These are phyloP conservation scores for Apocheima hispidaria DNA, from an alignment of 2,888 invertebrate species.

Conservation along the genomic window DNA sequence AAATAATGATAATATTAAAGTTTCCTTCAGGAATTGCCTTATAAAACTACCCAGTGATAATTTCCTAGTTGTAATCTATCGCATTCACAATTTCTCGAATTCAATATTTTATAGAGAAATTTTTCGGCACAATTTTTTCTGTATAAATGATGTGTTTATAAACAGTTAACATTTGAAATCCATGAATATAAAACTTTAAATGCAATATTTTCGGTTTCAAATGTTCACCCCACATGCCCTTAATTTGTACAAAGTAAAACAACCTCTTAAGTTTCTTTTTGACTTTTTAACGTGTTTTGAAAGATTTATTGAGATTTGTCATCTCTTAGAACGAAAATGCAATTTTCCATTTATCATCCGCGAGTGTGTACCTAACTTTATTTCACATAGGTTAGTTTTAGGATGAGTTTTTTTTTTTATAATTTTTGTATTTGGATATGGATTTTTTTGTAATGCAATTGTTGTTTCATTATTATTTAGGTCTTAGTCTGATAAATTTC, in stretches of 20 bases:
- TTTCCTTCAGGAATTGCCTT: conserved; percentile 46
- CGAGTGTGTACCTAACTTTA: conserved; percentile 20
- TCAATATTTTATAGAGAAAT: conserved; percentile 15
- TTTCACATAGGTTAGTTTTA: conserved; percentile 11
- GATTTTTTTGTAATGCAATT: conserved; percentile 10
- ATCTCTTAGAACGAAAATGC: background rate
- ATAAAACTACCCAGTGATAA: conserved; percentile 42
- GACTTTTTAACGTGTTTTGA: background rate
- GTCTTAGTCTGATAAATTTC: conserved; percentile 7
- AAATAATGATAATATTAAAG: conserved; percentile 30
- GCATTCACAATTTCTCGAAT: conserved; percentile 35
- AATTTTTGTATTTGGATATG: conserved; percentile 16
- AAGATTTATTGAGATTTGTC: too few species aligned
- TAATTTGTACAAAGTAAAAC: conserved; percentile 1
- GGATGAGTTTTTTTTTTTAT: conserved; percentile 3
- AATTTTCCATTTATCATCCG: conserved; percentile 7
- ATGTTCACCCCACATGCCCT: conserved; percentile 15
- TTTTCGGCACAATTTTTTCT: conserved; percentile 10
- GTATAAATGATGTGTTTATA: conserved; percentile 5
- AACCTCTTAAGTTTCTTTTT: background rate
- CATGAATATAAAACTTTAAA: background rate
- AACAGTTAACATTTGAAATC: conserved; percentile 11
- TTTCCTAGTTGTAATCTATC: conserved; percentile 37
- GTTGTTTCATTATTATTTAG: conserved; percentile 14
- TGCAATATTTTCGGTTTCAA: conserved; percentile 12